Evolutionary conservation across 64 coral and sea anemone genomes (phyloP).

Genomic region (Montipora foliosa): DNA sequence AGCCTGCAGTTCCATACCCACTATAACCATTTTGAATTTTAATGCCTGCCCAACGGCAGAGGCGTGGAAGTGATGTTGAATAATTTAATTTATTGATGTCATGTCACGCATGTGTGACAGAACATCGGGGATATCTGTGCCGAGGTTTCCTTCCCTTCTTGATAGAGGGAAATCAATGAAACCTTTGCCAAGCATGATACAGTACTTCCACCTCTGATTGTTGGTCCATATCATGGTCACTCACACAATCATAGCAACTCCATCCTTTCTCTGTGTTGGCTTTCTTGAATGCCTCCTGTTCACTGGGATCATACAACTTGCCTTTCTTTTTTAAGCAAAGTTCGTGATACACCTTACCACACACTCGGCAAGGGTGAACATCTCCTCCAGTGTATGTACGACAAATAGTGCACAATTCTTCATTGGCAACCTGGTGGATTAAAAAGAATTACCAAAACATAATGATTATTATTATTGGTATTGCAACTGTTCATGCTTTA

Average conservation of each 20-base stretch:
- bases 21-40: no score
- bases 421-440: slow-evolving; percentile 75
- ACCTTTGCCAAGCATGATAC: no score
- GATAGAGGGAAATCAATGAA: no score
- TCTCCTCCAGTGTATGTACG: slow-evolving; percentile 62
- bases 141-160: no score
- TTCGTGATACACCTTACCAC: slow-evolving; percentile 88
- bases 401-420: slow-evolving; percentile 90
- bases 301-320: slow-evolving; percentile 63
- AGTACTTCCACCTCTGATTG: no score
- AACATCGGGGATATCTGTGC: no score
- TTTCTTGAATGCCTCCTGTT: slow-evolving; percentile 71
- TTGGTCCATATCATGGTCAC: background rate
- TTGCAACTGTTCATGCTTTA: no score
- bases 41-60: no score
- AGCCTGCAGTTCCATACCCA: no score
- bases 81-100: no score
- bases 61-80: no score
- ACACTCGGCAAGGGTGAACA: slow-evolving; percentile 88
- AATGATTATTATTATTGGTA: background rate
- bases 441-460: background rate
- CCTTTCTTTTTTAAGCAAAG: slow-evolving; percentile 78
- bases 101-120: no score
- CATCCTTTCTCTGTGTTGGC: slow-evolving; percentile 77
- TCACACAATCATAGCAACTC: slow-evolving; percentile 96